Conservation (phyloP, 2,888 invertebrate species). For the Protodeltote pygarga region DNA sequence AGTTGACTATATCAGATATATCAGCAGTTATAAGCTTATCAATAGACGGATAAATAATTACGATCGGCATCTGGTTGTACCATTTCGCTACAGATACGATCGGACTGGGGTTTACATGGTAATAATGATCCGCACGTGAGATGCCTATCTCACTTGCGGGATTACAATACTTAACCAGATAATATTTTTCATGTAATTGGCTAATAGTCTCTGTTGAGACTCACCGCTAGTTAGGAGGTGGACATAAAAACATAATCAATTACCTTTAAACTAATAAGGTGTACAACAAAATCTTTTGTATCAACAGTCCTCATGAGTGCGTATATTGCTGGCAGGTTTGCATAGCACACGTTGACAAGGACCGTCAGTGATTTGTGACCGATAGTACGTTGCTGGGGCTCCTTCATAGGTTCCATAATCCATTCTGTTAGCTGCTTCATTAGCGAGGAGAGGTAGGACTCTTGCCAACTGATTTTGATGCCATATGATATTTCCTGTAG, state of each 20-base stretch:
- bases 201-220: no score
- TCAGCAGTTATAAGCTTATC: no score
- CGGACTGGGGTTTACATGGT: no score
- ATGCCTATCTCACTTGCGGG: no score
- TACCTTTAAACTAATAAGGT: constrained; percentile 88
- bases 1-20: no score
- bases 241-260: constrained; percentile 15
- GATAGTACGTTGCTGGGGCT: constrained; percentile 73
- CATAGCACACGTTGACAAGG: constrained; percentile 92
- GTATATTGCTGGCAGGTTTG: constrained; percentile 91
- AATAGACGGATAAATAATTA: no score
- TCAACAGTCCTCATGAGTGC: constrained; percentile 91
- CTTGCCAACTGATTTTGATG: constrained; percentile 93
- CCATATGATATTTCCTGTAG: constrained; percentile 93
- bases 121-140: no score
- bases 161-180: no score
- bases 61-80: no score
- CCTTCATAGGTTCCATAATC: constrained; percentile 83
- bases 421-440: constrained; percentile 90
- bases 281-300: constrained; percentile 89
- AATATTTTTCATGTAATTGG: no score
- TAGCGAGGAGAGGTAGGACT: constrained; percentile 90
- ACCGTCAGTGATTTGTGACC: constrained; percentile 88
- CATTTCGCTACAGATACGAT: no score
- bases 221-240: no score